Evolutionary conservation across 2,113 vertebrate genomes (phyloP), one percentile per base, ranked within the genome.

Genomic region (Polypterus senegalus): DNA sequence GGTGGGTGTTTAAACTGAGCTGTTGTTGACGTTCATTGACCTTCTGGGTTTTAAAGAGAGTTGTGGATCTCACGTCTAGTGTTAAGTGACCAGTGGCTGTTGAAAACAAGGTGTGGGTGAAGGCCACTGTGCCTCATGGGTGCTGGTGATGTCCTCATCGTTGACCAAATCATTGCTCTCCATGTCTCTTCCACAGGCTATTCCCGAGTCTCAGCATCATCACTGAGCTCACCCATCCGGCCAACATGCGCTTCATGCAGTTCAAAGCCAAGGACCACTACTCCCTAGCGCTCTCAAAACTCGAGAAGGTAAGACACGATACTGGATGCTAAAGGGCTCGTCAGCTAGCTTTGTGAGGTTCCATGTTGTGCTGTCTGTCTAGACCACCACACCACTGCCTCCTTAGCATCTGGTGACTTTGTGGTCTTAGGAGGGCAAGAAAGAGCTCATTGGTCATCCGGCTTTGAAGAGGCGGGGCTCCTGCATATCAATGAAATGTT

Each of bases 201-300:
- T 90, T 90, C 54, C 87, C 88, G n/a, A 83, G 79, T 49, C 81
- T 90, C 2, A 87, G 85, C 6, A 90, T 90, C 67, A 90, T 90
- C 72, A 90, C 88, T 0, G 88, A 90, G 75, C 81, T 90, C 67
- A 88, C 88, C 1, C 88, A 90, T 64, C 88, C 86, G 0, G 87
- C 88, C 69, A 90, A 90, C 78, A 90, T 90, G 88, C 82, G 87
- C 59, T 90, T 90, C 69, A 90, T 89, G 88, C 88, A 88, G 76
- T 90, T 90, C 70, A 82, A 84, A 76, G 87, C 88, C 56, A 90
- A 90, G 75, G 87, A 90, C 67, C 83, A 86, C 69, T 87, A 87
- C 69, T 89, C 87, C 3, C 78, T 85, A 58, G 85, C 84, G 46
- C 81, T 90, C 61, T 89, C 88, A 70, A 88, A 87, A 63, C 80